These are phyloP conservation scores for Coregonus clupeaformis DNA, from an alignment of 2,113 vertebrate genomes.

Conservation along the genomic window DNA sequence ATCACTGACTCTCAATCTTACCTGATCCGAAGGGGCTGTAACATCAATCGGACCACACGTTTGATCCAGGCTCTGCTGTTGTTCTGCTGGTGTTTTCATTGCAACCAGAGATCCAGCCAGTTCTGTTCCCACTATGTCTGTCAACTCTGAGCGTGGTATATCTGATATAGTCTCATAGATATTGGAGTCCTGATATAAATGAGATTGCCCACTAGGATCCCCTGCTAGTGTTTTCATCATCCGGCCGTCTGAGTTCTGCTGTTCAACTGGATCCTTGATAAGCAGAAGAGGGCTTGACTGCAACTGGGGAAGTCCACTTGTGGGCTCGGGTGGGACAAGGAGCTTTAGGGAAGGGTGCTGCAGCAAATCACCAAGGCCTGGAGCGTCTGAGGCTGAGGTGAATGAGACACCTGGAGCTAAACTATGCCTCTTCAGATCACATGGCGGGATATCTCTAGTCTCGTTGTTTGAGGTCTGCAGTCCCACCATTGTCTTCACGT, in stretches of 20 bases:
- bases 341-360: background rate
- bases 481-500: background rate
- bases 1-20: background rate
- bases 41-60: background rate
- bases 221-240: background rate
- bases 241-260: background rate
- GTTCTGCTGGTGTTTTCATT: rapidly evolving
- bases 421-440: background rate
- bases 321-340: conserved; percentile 14
- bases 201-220: conserved; percentile 21
- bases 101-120: background rate
- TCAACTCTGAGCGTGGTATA: background rate
- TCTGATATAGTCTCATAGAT: conserved; percentile 61
- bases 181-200: conserved; percentile 34
- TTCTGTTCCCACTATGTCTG: background rate
- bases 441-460: background rate
- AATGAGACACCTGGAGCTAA: background rate
- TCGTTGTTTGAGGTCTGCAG: background rate
- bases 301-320: background rate
- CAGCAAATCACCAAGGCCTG: background rate
- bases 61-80: background rate
- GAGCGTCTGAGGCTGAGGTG: background rate
- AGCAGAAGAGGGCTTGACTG: background rate
- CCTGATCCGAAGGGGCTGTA: background rate
- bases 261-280: conserved; percentile 1